A percentile compares a stretch with the other conserved stretches of the same genome.
Conservation (phyloP, 2,888 invertebrate species). For the Drosophila tripunctata region DNA sequence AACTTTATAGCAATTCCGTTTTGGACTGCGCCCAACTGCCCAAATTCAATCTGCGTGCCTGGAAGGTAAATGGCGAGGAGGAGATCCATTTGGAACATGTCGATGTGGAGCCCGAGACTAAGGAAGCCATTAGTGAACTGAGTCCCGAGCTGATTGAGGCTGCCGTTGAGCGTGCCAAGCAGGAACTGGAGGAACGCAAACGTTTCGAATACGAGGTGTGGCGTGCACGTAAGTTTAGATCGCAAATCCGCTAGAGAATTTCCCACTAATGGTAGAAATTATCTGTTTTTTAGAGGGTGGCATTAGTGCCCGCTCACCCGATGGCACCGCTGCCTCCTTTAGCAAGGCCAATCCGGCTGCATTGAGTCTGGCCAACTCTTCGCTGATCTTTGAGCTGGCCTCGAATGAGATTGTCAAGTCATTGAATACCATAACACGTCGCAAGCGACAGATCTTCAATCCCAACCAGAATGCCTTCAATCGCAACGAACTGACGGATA, state of each 20-base stretch:
- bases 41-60: constrained; percentile 88
- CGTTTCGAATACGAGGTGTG: constrained; percentile 93
- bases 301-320: constrained; percentile 93
- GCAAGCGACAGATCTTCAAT: constrained; percentile 91
- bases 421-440: constrained; percentile 84
- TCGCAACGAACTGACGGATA: constrained; percentile 89
- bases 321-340: constrained; percentile 94
- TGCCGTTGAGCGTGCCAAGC: constrained; percentile 91
- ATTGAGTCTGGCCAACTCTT: constrained; percentile 92
- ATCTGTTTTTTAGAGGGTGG: constrained; percentile 87
- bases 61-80: constrained; percentile 85
- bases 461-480: constrained; percentile 85
- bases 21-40: constrained; percentile 90
- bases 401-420: constrained; percentile 93
- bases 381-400: constrained; percentile 93
- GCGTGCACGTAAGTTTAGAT: constrained; percentile 87
- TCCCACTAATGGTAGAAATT: background rate
- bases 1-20: constrained; percentile 87
- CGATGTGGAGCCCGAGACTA: constrained; percentile 81
- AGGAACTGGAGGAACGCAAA: constrained; percentile 90
- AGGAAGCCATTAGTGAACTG: constrained; percentile 87
- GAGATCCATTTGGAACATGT: constrained; percentile 75
- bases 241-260: rapidly evolving
- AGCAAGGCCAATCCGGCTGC: constrained; percentile 95
- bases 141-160: constrained; percentile 89